phyloP scores from a whole-genome alignment of 2,797 vertebrate genomes.

The Hypotaenidia philippensis region DNA sequence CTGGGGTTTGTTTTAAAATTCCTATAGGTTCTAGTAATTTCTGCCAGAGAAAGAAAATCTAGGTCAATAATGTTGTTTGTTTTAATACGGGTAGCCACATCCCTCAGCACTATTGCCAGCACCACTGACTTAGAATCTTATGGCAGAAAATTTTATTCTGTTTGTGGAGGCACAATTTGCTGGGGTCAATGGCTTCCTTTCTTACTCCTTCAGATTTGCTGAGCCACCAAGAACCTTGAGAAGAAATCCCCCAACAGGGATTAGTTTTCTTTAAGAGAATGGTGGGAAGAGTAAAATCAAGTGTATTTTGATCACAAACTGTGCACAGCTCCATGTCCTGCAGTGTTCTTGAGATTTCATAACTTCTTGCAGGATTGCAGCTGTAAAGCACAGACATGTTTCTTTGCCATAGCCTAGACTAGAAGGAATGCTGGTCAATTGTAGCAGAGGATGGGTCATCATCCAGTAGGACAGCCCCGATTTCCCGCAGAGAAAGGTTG shows the following conservation, averaged over 20 bases:
- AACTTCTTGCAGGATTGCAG: neutral
- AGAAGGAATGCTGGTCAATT: neutral
- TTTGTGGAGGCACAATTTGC: neutral
- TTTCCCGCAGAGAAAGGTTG: neutral
- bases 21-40: neutral
- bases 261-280: neutral
- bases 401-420: neutral
- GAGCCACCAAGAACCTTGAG: neutral
- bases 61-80: neutral
- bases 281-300: neutral
- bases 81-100: neutral
- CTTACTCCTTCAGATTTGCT: neutral
- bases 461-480: neutral
- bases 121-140: neutral
- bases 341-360: neutral
- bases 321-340: neutral
- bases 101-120: neutral
- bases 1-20: neutral
- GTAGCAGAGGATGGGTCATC: neutral
- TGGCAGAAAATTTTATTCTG: neutral
- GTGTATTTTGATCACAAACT: neutral
- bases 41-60: neutral
- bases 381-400: neutral
- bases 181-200: neutral
- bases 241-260: neutral